Conservation (phyloP, 1,140 invertebrate genomes). For the Leguminivora glycinivorella region DNA sequence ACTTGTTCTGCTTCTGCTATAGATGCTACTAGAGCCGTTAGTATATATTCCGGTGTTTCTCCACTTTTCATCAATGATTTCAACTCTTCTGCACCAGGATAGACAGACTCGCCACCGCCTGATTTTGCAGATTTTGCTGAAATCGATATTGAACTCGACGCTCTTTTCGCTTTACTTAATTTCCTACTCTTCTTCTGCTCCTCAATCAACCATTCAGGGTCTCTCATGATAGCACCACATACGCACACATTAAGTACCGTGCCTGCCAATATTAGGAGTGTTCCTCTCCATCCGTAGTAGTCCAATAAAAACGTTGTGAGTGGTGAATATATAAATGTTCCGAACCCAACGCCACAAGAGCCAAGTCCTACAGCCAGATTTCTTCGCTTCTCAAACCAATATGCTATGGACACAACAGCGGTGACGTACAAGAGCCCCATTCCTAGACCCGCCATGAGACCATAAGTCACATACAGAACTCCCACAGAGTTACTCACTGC, state of each 20-base stretch:
- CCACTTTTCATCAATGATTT: conserved; percentile 84
- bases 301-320: conserved; percentile 86
- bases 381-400: conserved; percentile 96
- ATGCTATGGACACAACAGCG: conserved; percentile 94
- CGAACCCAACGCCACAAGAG: conserved; percentile 93
- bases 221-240: conserved; percentile 92
- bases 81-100: conserved; percentile 83
- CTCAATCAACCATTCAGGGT: conserved; percentile 87
- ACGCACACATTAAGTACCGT: conserved; percentile 94
- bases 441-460: conserved; percentile 91
- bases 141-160: conserved; percentile 77
- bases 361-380: conserved; percentile 95
- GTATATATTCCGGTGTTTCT: conserved; percentile 84
- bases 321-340: conserved; percentile 92
- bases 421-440: conserved; percentile 93
- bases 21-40: conserved; percentile 83
- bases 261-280: conserved; percentile 89
- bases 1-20: conserved; percentile 74
- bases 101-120: conserved; percentile 76
- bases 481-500: conserved; percentile 86
- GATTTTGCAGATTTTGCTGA: conserved; percentile 70
- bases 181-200: conserved; percentile 80
- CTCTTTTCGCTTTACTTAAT: conserved; percentile 67
- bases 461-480: conserved; percentile 91
- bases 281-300: conserved; percentile 92